Base-by-base conservation (phyloP, 2,113 vertebrate genomes). In the Anolis carolinensis region DNA sequence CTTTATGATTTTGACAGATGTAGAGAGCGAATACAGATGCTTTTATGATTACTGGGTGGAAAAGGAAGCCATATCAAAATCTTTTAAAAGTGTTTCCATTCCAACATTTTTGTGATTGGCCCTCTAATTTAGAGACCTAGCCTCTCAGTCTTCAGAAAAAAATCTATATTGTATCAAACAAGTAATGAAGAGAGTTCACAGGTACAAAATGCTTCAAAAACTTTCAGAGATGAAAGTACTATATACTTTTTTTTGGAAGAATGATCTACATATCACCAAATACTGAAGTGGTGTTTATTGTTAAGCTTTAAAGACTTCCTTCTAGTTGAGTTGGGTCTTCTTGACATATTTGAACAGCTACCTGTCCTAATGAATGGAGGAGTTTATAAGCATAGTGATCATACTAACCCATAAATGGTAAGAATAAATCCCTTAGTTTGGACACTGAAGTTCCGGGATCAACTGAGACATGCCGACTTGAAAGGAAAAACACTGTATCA, bases 301-400 rank as follows among this genome's bases (percentile, higher is more conserved):
- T 91, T 87, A 94, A 91, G 93, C 65, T 89, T 71, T 87, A 93
- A 89, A 75, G 87, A 20, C 36, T 91, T 91, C 81, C 89, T 90
- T 86, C 73, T 82, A 88, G 62, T 68, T 91, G 88, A 93, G 94
- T 90, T 93, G 90, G 91, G 79, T 86, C 79, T 93, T 92, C 88
- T 4, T 94, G 85, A 87, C 84, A 67, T 86, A 94, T 92, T 95
- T 88, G 94, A 79, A 94, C 92, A 94, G 86, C 84, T 92, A 93
- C 91, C 93, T 91, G 90, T 92, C 85, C 79, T 77, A 93, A 83
- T 91, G 94, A 91, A 92, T 93, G 93, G 92, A 93, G 71, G 1
- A 93, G 87, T 81, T 90, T 86, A 89, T 72, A 73, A 72, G 36
- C 4, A 86, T 34, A 73, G 30, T 75, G 23, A 81, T 90, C 78